Percentiles rank a stretch among this genome's conserved stretches.
These are phyloP conservation scores for Leptatherina wallacei DNA, from an alignment of 2,797 vertebrate species.

Conservation along the genomic window DNA sequence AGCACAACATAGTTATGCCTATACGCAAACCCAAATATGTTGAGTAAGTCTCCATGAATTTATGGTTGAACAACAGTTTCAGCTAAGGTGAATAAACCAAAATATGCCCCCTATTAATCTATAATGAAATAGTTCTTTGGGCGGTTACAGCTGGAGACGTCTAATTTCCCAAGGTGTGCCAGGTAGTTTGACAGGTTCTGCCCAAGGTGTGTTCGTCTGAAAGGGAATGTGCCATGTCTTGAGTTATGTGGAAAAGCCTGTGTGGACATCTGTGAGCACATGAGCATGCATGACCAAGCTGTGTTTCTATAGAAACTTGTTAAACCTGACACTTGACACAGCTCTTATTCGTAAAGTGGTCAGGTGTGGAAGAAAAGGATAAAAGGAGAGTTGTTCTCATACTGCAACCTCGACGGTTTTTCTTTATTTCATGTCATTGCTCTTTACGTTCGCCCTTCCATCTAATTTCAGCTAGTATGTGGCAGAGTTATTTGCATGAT, in stretches of 20 bases:
- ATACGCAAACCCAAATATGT: background rate
- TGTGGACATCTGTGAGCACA: background rate
- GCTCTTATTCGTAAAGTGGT: too few relatives aligned
- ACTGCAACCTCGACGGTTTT: too few relatives aligned
- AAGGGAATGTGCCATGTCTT: conserved; percentile 21
- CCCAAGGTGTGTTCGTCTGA: conserved; percentile 43
- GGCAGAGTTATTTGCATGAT: background rate
- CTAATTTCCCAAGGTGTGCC: conserved; percentile 30
- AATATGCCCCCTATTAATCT: background rate
- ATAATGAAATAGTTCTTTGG: background rate
- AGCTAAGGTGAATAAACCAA: background rate
- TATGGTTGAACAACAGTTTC: background rate
- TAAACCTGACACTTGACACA: too few relatives aligned
- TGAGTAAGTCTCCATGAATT: background rate
- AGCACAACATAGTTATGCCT: background rate
- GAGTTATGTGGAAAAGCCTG: background rate
- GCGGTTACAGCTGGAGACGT: background rate
- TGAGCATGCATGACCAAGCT: background rate
- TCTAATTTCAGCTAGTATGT: too few relatives aligned
- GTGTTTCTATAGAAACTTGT: too few relatives aligned
- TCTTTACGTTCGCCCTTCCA: too few relatives aligned
- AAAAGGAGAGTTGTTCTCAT: too few relatives aligned
- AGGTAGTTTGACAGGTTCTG: conserved; percentile 59
- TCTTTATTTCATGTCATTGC: too few relatives aligned
- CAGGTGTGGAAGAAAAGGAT: too few relatives aligned